These are phyloP conservation scores for Tragelaphus buxtoni DNA, from an alignment of 2,113 vertebrate genomes.

Conservation along the genomic window DNA sequence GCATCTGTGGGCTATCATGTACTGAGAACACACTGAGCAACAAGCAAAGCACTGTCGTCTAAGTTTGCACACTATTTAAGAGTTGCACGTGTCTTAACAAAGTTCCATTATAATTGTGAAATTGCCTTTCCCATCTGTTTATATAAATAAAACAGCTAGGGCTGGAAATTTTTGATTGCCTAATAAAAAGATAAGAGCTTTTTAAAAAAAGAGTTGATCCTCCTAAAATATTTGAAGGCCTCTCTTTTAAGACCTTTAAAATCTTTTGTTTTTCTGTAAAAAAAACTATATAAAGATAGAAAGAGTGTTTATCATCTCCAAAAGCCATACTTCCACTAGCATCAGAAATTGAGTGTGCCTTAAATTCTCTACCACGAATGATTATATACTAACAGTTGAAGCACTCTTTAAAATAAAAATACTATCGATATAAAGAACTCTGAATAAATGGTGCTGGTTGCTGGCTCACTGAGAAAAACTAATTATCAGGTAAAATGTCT, in stretches of 20 bases:
- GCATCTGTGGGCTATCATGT: too few relatives aligned
- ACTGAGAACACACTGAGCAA: background rate
- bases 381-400: background rate
- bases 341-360: background rate
- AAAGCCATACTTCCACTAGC: background rate
- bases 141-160: slow-evolving; percentile 20
- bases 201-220: background rate
- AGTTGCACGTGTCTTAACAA: background rate
- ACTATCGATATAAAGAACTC: background rate
- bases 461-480: background rate
- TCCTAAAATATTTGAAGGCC: background rate
- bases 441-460: background rate
- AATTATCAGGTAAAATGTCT: background rate
- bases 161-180: slow-evolving; percentile 34
- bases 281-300: background rate
- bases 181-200: slow-evolving; percentile 31
- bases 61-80: background rate
- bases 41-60: background rate
- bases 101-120: slow-evolving; percentile 9
- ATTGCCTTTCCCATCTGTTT: slow-evolving; percentile 7
- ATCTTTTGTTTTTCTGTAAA: background rate
- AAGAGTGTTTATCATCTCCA: background rate
- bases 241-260: background rate
- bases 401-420: background rate
- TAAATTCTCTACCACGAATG: background rate